Evolutionary conservation across 2,888 invertebrate genomes (phyloP), one percentile per base, ranked within the genome.

Genomic region (Unio delphinus): DNA sequence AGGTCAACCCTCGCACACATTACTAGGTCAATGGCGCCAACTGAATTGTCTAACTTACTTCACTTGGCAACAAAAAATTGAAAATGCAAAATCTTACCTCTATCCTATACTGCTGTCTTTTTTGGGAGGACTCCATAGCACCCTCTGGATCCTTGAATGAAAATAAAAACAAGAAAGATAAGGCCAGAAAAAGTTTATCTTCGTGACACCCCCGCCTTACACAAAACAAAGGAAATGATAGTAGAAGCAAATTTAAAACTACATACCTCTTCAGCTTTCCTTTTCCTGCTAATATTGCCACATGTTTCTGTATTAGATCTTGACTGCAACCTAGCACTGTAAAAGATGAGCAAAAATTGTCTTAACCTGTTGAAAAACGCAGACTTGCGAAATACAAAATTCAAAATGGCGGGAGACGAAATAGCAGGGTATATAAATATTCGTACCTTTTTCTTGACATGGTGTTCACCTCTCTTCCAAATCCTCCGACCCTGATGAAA

Each of bases 361-460:
- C 59, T 67, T 65, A 62, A 45, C 60, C 26, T 61, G 30, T 30
- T 64, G 61, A 57, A 63, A 54, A 60, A 60, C 20, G 56, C 30
- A 55, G 58, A 56, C 55, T 67, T 45, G 56, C 23, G n/a, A 28
- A 64, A 45, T 45, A 45, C 45, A 11, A 67, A 62, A 74, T 68
- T 68, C 78, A 80, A 80, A 78, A 82, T 80, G 80, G 80, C 80
- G 79, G 77, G 79, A 72, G 74, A 55, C 45, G 56, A 28, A 57
- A 34, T 55, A 28, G 26, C 58, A 64, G 61, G 61, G 67, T 55
- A 55, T 63, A 34, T 23, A 69, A 67, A 65, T 61, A 65, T 64
- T 60, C 78, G 73, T 73, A 85, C 84, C 84, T 83, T 83, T 83
- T 83, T 76, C 83, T 82, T 34, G 81, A 81, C 84, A 85, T 85